A percentile compares a stretch with the other conserved stretches of the same genome.
phyloP scores from a whole-genome alignment of 2,113 vertebrate species.

The Eurypyga helias region DNA sequence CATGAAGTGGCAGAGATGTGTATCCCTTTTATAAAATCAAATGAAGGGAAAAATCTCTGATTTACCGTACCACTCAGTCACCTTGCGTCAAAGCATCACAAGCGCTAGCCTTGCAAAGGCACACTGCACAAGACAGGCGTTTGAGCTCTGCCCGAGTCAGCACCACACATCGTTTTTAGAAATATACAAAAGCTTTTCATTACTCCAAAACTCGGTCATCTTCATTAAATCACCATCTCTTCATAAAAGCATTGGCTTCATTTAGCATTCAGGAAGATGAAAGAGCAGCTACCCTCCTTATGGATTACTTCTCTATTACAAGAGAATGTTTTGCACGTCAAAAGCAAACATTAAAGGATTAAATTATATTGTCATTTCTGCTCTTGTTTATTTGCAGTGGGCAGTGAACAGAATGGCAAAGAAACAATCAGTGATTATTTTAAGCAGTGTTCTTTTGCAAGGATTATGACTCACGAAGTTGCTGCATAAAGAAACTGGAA shows the following conservation, averaged over 20 bases:
- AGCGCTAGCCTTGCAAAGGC: background rate
- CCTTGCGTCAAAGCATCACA: background rate
- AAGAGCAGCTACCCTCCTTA: slow-evolving; percentile 54
- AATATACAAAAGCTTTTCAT: slow-evolving; percentile 53
- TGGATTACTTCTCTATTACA: slow-evolving; percentile 63
- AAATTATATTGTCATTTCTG: slow-evolving; percentile 50
- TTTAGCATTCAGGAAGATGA: slow-evolving; percentile 62
- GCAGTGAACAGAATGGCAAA: slow-evolving; percentile 12
- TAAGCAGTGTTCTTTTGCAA: slow-evolving; percentile 50
- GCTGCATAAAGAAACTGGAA: slow-evolving; percentile 28
- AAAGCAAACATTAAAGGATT: slow-evolving; percentile 67
- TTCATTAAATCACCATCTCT: slow-evolving; percentile 65
- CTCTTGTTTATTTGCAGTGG: slow-evolving; percentile 58
- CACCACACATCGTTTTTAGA: background rate
- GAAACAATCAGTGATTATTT: slow-evolving; percentile 65
- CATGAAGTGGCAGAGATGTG: background rate
- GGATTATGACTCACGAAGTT: slow-evolving; percentile 64
- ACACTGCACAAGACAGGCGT: background rate
- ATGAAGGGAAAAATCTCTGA: background rate
- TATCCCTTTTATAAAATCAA: background rate
- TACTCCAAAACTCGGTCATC: slow-evolving; percentile 55
- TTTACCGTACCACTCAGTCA: background rate
- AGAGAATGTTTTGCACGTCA: slow-evolving; percentile 45
- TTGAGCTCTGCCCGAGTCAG: background rate
- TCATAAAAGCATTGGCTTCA: slow-evolving; percentile 53